phyloP scores from a whole-genome alignment of 2,888 invertebrate genomes.

The Acanthosepion pharaonis region DNA sequence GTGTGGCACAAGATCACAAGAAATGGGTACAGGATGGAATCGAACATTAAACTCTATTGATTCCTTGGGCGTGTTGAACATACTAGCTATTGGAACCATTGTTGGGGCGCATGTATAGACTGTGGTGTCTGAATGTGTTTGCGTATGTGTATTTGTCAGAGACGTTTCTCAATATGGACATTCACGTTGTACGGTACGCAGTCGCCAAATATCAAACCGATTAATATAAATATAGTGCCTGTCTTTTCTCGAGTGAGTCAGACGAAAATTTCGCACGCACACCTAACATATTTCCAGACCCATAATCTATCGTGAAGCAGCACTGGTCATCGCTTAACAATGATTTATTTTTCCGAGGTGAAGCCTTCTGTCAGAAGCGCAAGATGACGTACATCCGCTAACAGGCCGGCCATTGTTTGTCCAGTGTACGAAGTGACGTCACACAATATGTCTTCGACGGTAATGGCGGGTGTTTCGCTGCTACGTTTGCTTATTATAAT shows the following conservation, averaged over 20 bases:
- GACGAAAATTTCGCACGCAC: background rate
- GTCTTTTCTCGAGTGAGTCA: conserved; percentile 18
- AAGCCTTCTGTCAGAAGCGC: conserved; percentile 33
- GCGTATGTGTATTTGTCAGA: background rate
- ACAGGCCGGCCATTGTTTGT: conserved; percentile 20
- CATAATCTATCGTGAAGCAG: conserved; percentile 4
- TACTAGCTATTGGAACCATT: no score
- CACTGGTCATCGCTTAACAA: background rate
- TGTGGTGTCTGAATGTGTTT: no score
- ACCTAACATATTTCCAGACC: background rate
- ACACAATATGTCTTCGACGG: background rate
- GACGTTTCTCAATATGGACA: background rate
- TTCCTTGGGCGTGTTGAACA: no score
- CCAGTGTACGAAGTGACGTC: background rate
- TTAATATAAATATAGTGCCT: conserved; percentile 10
- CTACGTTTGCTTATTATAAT: background rate
- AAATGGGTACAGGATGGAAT: no score
- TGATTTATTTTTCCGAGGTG: conserved; percentile 22
- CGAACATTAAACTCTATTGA: no score
- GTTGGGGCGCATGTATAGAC: no score
- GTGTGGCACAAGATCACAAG: no score
- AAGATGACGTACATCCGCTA: background rate
- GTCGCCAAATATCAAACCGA: background rate
- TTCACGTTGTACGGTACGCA: background rate
- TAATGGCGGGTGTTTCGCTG: background rate